A percentile compares a stretch with the other conserved stretches of the same genome.
phyloP scores from a whole-genome alignment of 2,113 vertebrate species.

The Cottus gobio region DNA sequence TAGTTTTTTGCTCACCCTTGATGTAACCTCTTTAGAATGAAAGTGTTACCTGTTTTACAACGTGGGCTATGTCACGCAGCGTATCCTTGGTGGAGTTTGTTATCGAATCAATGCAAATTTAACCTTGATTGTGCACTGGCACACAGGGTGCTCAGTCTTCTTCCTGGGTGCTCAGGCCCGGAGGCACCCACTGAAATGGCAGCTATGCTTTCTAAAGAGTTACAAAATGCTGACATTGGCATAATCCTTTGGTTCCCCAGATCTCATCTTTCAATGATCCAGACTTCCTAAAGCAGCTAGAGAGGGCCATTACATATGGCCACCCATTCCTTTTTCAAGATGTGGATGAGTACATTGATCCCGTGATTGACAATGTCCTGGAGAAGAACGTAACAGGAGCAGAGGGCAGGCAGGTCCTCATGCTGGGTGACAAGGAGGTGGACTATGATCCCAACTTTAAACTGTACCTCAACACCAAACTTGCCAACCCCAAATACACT shows the following conservation, averaged over 20 bases:
- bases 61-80: not conserved
- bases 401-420: conserved; percentile 88
- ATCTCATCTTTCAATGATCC: conserved; percentile 95
- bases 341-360: conserved; percentile 96
- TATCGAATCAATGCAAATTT: not conserved
- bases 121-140: not conserved
- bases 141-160: not conserved
- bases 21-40: not conserved
- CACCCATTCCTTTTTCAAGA: conserved; percentile 94
- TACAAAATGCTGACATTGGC: not conserved
- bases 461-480: conserved; percentile 94
- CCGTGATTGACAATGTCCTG: conserved; percentile 94
- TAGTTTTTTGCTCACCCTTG: not conserved
- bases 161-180: not conserved
- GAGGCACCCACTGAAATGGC: too few relatives aligned
- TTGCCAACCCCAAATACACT: conserved; percentile 92
- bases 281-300: conserved; percentile 94
- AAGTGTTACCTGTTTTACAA: not conserved
- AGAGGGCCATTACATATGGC: conserved; percentile 95
- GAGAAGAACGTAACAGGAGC: conserved; percentile 90
- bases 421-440: conserved; percentile 94
- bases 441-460: conserved; percentile 94
- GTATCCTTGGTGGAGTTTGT: not conserved
- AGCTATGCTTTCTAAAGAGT: too few relatives aligned
- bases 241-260: conserved; percentile 72